These are phyloP conservation scores for Paramormyrops hopkinsi DNA, from an alignment of 2,797 vertebrate species.

Conservation along the genomic window DNA sequence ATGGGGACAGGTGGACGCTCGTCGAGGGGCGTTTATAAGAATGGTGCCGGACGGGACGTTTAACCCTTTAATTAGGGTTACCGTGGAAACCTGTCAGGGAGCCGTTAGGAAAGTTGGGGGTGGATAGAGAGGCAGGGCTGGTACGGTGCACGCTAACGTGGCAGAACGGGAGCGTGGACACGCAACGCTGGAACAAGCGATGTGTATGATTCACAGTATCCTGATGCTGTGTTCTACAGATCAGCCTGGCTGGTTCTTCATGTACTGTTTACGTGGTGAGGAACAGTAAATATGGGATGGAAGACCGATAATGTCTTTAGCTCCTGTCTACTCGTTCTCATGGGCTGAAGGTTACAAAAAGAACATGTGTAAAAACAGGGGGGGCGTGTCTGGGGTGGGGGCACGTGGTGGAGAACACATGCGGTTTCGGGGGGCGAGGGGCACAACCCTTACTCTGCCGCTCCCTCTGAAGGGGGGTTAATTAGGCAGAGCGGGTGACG, in stretches of 20 bases:
- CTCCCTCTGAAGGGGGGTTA: conserved; percentile 50
- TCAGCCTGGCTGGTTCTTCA: not conserved
- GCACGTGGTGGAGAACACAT: conserved; percentile 33
- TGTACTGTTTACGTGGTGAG: conserved; percentile 30
- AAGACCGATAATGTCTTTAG: conserved; percentile 51
- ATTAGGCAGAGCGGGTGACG: conserved; percentile 43
- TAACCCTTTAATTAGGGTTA: not conserved
- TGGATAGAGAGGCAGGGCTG: not conserved
- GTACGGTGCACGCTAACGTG: not conserved
- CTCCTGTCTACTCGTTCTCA: conserved; percentile 35
- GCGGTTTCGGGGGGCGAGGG: conserved; percentile 35
- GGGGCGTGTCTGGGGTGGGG: not conserved
- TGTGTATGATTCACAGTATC: not conserved
- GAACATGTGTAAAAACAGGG: conserved; percentile 12
- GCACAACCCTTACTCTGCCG: conserved; percentile 18
- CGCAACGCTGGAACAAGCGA: not conserved
- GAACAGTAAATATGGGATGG: conserved; percentile 40
- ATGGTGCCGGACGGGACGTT: not conserved
- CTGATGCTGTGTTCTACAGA: not conserved
- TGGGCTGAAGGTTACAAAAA: conserved; percentile 13
- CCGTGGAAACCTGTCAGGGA: conserved; percentile 1
- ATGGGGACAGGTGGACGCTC: not conserved
- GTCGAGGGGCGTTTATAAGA: not conserved
- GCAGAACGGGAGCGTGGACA: not conserved
- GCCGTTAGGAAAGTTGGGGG: not conserved